Evolutionary conservation across 2,888 invertebrate genomes (phyloP).

Genomic region (Oasisia sp.): DNA sequence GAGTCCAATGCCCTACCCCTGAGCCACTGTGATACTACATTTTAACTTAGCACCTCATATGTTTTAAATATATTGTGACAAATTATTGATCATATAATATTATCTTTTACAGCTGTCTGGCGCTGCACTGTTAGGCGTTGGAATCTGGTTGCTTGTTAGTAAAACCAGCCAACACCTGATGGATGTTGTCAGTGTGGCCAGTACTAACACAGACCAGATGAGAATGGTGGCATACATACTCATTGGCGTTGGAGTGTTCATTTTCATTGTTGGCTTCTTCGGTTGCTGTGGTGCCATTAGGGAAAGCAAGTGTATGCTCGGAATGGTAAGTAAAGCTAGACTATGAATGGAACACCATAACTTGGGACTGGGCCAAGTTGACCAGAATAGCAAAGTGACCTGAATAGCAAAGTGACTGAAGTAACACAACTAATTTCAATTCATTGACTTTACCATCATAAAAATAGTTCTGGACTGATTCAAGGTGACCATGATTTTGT

Average conservation of each 20-base stretch:
- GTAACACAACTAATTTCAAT: too few relatives aligned
- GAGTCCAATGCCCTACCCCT: too few relatives aligned
- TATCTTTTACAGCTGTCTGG: constrained; percentile 68
- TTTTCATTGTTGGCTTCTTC: constrained; percentile 71
- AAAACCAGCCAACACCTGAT: constrained; percentile 69
- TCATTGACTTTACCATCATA: too few relatives aligned
- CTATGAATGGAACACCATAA: too few relatives aligned
- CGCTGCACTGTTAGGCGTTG: constrained; percentile 69
- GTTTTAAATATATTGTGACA: neutral
- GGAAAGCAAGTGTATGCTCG: constrained; percentile 68
- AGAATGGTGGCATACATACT: constrained; percentile 69
- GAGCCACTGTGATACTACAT: too few relatives aligned
- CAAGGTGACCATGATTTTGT: too few relatives aligned
- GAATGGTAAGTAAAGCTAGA: constrained; percentile 56
- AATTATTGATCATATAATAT: neutral
- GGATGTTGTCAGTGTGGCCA: constrained; percentile 64
- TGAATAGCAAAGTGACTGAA: too few relatives aligned
- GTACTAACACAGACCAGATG: constrained; percentile 41
- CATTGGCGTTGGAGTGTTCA: constrained; percentile 69
- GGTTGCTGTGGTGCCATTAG: constrained; percentile 72
- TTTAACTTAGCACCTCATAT: neutral
- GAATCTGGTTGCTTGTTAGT: constrained; percentile 70
- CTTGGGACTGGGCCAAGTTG: too few relatives aligned
- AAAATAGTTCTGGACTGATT: too few relatives aligned
- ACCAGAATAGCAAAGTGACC: too few relatives aligned